phyloP scores from a whole-genome alignment of 2,888 invertebrate genomes.

The Coenonympha glycerion region DNA sequence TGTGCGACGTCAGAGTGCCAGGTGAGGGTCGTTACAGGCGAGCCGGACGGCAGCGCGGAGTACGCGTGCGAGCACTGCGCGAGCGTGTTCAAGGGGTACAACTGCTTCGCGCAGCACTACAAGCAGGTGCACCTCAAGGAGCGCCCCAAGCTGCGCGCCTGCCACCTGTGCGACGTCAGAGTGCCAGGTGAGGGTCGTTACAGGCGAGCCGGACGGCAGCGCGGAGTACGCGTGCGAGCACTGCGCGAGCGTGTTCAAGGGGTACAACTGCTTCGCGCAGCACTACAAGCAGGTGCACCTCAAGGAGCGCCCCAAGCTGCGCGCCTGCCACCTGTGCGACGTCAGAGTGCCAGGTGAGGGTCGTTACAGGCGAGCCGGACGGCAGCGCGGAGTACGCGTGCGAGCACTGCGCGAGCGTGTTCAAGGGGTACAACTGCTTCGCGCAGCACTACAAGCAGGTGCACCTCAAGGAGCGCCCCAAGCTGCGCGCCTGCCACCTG shows the following conservation, averaged over 20 bases:
- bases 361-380: conserved; percentile 17
- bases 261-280: too few relatives aligned
- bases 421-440: conserved; percentile 38
- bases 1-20: too few relatives aligned
- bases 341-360: too few relatives aligned
- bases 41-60: conserved; percentile 20
- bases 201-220: too few relatives aligned
- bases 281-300: too few relatives aligned
- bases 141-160: conserved; percentile 40
- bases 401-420: conserved; percentile 36
- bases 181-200: too few relatives aligned
- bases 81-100: conserved; percentile 36
- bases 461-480: conserved; percentile 41
- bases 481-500: conserved; percentile 41
- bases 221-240: too few relatives aligned
- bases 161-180: conserved; percentile 41
- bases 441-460: conserved; percentile 46
- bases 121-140: conserved; percentile 43
- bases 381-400: conserved; percentile 32
- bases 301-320: too few relatives aligned
- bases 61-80: conserved; percentile 39
- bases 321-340: too few relatives aligned
- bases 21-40: too few relatives aligned
- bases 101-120: conserved; percentile 44
- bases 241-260: too few relatives aligned